Conservation (phyloP, 2,888 invertebrate genomes). For the Dolichopus griseipennis region DNA sequence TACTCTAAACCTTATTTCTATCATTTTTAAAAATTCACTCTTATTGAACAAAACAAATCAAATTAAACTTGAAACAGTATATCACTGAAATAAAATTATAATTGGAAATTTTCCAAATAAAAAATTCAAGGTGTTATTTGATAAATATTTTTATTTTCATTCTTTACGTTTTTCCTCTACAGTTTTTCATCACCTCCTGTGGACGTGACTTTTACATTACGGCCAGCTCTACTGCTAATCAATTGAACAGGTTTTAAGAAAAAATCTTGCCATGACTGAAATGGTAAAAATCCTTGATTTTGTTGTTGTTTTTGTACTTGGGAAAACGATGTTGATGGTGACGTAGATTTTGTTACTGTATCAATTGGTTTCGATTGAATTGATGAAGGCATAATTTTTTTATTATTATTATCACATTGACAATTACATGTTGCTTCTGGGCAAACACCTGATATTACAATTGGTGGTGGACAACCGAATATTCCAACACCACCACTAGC, state of each 20-base stretch:
- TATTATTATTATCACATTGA: not conserved
- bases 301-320: not conserved
- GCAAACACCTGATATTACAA: not conserved
- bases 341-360: not conserved
- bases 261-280: not conserved
- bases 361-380: not conserved
- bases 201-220: not conserved
- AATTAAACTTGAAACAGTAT: too few species aligned
- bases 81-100: not conserved
- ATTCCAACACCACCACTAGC: not conserved
- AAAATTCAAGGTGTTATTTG: not conserved
- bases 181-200: not conserved
- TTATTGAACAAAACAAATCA: too few species aligned
- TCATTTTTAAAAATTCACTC: too few species aligned
- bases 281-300: not conserved
- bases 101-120: not conserved
- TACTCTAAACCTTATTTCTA: not conserved
- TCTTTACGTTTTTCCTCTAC: not conserved
- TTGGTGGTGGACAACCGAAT: not conserved
- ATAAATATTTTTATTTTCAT: not conserved
- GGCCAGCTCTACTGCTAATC: not conserved
- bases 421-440: slow-evolving; percentile 2
- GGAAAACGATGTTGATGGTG: not conserved
- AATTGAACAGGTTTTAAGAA: not conserved
- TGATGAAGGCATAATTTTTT: not conserved